Evolutionary conservation across 2,888 invertebrate genomes (phyloP), one percentile per base, ranked within the genome.

Genomic region (Caenorhabditis sinica): DNA sequence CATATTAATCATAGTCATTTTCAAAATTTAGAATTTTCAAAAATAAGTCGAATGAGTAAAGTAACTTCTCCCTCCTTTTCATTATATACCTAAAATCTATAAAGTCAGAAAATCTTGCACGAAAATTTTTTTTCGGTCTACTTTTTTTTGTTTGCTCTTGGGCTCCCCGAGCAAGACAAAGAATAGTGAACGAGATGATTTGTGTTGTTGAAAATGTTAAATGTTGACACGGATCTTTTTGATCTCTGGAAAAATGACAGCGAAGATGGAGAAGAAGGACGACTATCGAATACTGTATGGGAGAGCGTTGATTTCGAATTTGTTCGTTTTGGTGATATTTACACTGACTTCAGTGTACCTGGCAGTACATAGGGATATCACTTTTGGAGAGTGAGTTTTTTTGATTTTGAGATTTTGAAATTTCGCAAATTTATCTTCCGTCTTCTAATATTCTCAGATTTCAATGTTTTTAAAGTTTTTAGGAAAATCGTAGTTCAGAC

Each of bases 31-130:
- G 17, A 51, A 9, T n/a, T n/a, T n/a, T n/a, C 25, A 28, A 56
- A 56, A 56, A 28, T 28, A 0, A n/a, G n/a, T n/a, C n/a, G n/a
- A n/a, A n/a, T n/a, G n/a, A n/a, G 49, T 3, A 8, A 20, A 20
- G 8, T 49, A 40, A 13, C 40, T 4, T 2, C 13, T n/a, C 20
- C 51, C 51, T 20, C 20, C 51, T 23, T 25, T 5, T 25, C 28
- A 15, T 56, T 56, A 56, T 56, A 56, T 56, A 56, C 56, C 15
- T 0, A 28, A 25, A 49, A 28, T 15, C 25, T 5, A 68, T 30
- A 68, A 68, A 51, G 51, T 68, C 68, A 68, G 68, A 68, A 68
- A 51, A 33, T 20, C 20, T 28, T 9, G 28, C 60, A 72, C 72
- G 30, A n/a, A 49, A 49, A 11, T 45, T 49, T 49, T 49, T 49